phyloP scores from a whole-genome alignment of 37 sponge, comb jelly and placozoan genomes.

The Sycon ciliatum region DNA sequence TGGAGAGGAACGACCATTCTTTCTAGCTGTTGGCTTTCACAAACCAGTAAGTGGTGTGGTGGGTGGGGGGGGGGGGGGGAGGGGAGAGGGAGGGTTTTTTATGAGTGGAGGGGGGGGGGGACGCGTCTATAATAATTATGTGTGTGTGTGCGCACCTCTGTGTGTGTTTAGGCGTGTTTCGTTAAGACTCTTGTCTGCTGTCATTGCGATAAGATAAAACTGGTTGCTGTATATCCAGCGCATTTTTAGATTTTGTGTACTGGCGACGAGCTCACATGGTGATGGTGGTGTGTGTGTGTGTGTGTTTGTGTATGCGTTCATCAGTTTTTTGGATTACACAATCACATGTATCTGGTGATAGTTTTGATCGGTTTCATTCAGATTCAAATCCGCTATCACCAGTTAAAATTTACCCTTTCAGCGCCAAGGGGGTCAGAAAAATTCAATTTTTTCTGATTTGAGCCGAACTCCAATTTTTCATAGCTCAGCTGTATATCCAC shows the following conservation, averaged over 20 bases:
- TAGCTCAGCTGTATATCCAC: too few relatives aligned
- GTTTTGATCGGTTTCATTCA: too few relatives aligned
- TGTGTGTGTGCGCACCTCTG: neutral
- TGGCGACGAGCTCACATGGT: neutral
- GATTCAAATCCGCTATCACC: too few relatives aligned
- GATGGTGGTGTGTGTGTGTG: neutral
- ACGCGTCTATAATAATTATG: too few relatives aligned
- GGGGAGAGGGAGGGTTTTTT: too few relatives aligned
- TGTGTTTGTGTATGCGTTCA: neutral
- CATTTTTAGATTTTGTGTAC: neutral
- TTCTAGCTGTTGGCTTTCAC: conserved; percentile 45
- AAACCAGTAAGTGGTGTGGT: conserved; percentile 18
- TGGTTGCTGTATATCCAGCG: neutral
- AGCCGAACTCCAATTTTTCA: too few relatives aligned
- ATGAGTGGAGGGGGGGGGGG: too few relatives aligned
- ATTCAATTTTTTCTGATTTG: too few relatives aligned
- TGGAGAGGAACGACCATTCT: conserved; percentile 39
- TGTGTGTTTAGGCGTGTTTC: neutral
- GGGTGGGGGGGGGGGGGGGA: neutral
- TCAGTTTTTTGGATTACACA: too few relatives aligned
- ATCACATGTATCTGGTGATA: too few relatives aligned
- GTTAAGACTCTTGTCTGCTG: neutral
- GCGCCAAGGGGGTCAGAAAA: too few relatives aligned
- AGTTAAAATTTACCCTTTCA: too few relatives aligned
- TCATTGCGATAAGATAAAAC: neutral